Evolutionary conservation across 2,113 vertebrate genomes (phyloP), one percentile per base, ranked within the genome.

Genomic region (Hippoglossus stenolepis): DNA sequence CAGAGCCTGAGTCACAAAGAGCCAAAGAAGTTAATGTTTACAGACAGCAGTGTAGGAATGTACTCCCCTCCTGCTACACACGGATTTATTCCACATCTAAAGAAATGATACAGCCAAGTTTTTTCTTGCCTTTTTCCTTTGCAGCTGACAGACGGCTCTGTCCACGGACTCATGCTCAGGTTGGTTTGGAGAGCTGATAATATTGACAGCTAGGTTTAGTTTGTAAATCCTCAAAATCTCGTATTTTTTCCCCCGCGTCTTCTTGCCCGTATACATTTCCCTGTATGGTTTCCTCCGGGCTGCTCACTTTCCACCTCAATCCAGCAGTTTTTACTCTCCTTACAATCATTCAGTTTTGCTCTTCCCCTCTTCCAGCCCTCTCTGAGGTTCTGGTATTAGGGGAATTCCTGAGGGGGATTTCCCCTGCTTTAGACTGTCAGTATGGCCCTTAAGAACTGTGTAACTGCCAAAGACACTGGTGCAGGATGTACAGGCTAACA

Each of bases 321-420:
- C 88, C 56, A 18, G 60, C 74, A 76, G 40, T 80, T 85, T 73
- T 63, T 62, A 13, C 73, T 80, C 71, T 77, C 49, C 59, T 73
- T 66, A 70, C 75, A 77, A 24, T 78, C 81, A 74, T 61, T 85
- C 63, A 81, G 73, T 74, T 73, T 69, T 70, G 20, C 73, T 73
- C 79, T 75, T 73, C 57, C 31, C 38, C 59, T 68, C 56, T 43
- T 75, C 31, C 76, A 59, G 64, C 54, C 51, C n/a, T 73, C 64
- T 66, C 64, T 20, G 75, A 85, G 77, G 75, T 62, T 85, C 78
- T 79, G 70, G 80, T 75, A 81, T 85, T 87, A 76, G 81, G 85
- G 87, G 80, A 88, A 87, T 87, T 91, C 87, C 84, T 82, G 45
- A 63, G 65, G 83, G 79, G 82, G 79, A 79, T 88, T 90, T 91